These are phyloP conservation scores for Seira musarum DNA, from an alignment of 2,888 invertebrate species.

Conservation along the genomic window DNA sequence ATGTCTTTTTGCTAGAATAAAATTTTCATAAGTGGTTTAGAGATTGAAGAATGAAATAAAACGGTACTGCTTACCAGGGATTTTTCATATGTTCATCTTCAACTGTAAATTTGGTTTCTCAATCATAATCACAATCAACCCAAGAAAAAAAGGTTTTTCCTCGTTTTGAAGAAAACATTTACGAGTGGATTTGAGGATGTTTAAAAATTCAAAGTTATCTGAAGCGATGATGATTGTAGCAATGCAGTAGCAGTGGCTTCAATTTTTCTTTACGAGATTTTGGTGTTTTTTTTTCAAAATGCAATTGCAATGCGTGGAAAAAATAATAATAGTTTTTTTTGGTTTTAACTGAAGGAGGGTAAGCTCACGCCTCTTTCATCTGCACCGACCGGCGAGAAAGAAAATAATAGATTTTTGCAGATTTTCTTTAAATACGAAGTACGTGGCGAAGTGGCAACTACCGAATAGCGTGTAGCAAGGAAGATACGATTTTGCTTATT, in stretches of 20 bases:
- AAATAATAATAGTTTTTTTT: background rate
- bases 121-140: background rate
- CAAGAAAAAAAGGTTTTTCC: background rate
- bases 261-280: background rate
- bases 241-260: too few species aligned
- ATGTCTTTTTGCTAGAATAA: too few species aligned
- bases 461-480: too few species aligned
- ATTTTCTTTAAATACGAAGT: background rate
- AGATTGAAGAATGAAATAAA: too few species aligned
- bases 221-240: background rate
- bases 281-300: background rate
- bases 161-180: background rate
- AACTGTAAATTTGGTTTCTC: constrained; percentile 13
- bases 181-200: background rate
- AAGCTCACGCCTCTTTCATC: constrained; percentile 9
- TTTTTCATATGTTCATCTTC: background rate
- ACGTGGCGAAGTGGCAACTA: background rate
- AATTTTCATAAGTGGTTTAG: too few species aligned
- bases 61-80: too few species aligned
- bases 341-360: background rate
- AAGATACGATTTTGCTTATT: background rate
- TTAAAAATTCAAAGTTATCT: background rate
- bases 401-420: background rate
- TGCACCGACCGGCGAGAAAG: constrained; percentile 6
- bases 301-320: constrained; percentile 3